Base-by-base conservation (phyloP, 1,140 invertebrate genomes). In the Pachypsylla venusta region DNA sequence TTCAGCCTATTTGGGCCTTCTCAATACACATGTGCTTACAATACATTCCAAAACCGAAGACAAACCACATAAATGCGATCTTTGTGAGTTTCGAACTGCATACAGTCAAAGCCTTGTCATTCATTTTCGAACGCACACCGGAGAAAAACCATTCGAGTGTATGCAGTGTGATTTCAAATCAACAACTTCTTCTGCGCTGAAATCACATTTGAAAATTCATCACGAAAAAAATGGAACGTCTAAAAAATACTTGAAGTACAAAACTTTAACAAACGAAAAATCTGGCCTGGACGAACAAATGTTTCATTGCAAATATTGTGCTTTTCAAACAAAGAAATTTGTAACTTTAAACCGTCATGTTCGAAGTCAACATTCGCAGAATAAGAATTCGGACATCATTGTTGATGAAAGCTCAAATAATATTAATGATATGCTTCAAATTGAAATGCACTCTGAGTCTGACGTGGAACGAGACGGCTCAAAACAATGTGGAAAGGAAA, bases 111-210 rank as follows among this genome's bases (percentile, higher is more conserved):
- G 78, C 64, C 53, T 65, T 16, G 42, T 56, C 22, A 60, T 54
- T 58, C 85, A 89, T 71, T 70, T 85, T 39, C 71, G 79, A 2
- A 81, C 81, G 24, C 84, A 86, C 68, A 83, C 81, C 1, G 82
- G 83, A 13, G 83, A 87, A 67, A 77, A 82, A 59, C 81, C 82
- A 1, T 86, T 79, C 65, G 78, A 79, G 25, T 89, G 86, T 65
- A 77, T 81, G 60, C 68, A 83, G 1, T 88, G 85, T 67, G 16
- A 48, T 22, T 48, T 48, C 42, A 48, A 48, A 22, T 48, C 42
- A n/a, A 48, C 42, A 19, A 48, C 42, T 7, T 48, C 42, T 22
- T 48, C 42, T 5, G 16, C 42, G 16, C 42, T 48, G 4, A 48
- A 48, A n/a, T 48, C 42, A 10, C 42, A 48, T 19, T 5, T 48